phyloP scores from a whole-genome alignment of 2,113 vertebrate species.

The Nymphicus hollandicus region DNA sequence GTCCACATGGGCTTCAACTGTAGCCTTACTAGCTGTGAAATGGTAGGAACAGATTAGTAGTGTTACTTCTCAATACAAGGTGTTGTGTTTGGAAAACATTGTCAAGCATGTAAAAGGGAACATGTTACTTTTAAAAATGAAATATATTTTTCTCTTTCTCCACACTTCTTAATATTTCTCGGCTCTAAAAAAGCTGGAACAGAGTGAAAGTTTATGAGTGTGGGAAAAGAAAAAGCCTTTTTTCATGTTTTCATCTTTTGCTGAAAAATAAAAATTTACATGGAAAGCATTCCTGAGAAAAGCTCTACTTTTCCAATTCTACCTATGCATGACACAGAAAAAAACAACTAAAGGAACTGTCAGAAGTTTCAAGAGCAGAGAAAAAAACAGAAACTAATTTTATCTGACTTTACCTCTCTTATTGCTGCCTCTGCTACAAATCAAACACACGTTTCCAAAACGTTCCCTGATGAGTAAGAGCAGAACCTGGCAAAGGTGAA shows the following conservation, averaged over 20 bases:
- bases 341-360: constrained; percentile 17
- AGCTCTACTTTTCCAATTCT: background rate
- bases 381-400: constrained; percentile 18
- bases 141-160: background rate
- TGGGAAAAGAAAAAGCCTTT: background rate
- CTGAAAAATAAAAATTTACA: background rate
- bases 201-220: background rate
- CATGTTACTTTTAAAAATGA: background rate
- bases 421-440: background rate
- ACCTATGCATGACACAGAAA: background rate
- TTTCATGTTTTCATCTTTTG: background rate
- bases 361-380: constrained; percentile 14
- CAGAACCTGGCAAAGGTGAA: background rate
- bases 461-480: background rate
- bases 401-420: background rate
- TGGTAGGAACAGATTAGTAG: background rate
- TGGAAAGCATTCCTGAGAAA: background rate
- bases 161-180: background rate
- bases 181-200: background rate
- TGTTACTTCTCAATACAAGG: background rate
- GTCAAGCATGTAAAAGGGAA: background rate
- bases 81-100: background rate
- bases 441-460: background rate
- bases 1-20: background rate
- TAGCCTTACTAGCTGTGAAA: background rate